Conservation (phyloP, 1,140 invertebrate species). For the Pogonomyrmex californicus region DNA sequence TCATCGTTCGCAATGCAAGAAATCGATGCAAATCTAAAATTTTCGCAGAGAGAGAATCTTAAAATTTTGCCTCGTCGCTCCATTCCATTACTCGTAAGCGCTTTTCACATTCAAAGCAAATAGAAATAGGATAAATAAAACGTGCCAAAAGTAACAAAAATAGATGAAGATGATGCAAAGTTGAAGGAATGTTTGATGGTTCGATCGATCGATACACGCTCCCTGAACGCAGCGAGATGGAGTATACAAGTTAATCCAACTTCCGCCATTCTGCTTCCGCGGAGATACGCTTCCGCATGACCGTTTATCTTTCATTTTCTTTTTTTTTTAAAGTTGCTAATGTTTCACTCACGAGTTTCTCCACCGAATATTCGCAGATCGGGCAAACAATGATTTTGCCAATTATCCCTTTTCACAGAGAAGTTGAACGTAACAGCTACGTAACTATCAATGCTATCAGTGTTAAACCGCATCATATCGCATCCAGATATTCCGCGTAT, state of each 20-base stretch:
- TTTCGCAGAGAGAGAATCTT: not conserved
- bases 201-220: slow-evolving; percentile 3
- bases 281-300: not conserved
- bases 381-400: not conserved
- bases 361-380: not conserved
- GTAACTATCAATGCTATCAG: not conserved
- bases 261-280: not conserved
- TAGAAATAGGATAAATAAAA: not conserved
- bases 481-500: not conserved
- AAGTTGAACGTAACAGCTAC: not conserved
- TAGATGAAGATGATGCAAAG: not conserved
- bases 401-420: not conserved
- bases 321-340: slow-evolving; percentile 10
- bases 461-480: not conserved
- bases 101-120: not conserved
- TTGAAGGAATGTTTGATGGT: not conserved
- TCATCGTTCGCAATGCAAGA: not conserved
- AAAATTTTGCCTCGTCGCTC: not conserved
- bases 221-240: not conserved
- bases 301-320: slow-evolving; percentile 42
- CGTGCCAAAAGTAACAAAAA: not conserved
- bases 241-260: slow-evolving; percentile 28
- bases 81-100: not conserved
- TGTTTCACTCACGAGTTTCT: not conserved
- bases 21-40: not conserved